phyloP scores from a whole-genome alignment of 2,797 vertebrate genomes.

The Bufotes viridis region DNA sequence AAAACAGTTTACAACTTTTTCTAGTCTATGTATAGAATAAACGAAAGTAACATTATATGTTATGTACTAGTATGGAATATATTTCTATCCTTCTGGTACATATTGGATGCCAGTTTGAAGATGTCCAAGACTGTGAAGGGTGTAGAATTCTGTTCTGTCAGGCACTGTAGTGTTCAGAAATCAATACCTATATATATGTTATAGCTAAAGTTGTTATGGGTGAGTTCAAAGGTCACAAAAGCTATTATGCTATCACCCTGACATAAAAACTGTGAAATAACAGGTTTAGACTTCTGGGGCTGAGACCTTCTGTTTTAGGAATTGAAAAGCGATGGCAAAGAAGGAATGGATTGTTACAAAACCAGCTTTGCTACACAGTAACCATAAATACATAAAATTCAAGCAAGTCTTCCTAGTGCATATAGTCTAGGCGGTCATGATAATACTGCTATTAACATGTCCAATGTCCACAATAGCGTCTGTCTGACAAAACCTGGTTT shows the following conservation, averaged over 20 bases:
- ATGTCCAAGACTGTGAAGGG: conserved; percentile 15
- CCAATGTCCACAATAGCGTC: not conserved
- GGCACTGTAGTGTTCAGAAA: conserved; percentile 42
- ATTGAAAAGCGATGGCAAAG: conserved; percentile 1
- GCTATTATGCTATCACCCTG: conserved; percentile 50
- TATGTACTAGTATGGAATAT: not conserved
- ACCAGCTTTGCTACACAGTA: conserved; percentile 3
- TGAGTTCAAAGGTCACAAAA: conserved; percentile 59
- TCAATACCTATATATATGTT: conserved; percentile 53
- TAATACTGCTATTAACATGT: not conserved
- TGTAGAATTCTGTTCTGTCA: conserved; percentile 21
- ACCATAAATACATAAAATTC: conserved; percentile 5
- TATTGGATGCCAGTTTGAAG: conserved; percentile 8
- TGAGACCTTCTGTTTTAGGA: conserved; percentile 46
- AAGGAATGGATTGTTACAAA: conserved; percentile 25
- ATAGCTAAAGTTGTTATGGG: conserved; percentile 58
- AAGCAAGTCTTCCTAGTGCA: not conserved
- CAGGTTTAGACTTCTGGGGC: conserved; percentile 48
- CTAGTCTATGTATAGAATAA: not conserved
- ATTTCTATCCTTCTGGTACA: conserved; percentile 7
- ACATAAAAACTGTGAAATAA: conserved; percentile 49
- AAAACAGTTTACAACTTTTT: not conserved
- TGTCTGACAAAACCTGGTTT: not conserved
- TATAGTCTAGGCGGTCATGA: not conserved
- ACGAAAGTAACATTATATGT: not conserved